These are phyloP conservation scores for Euplexia lucipara DNA, from an alignment of 2,888 invertebrate genomes.

Conservation along the genomic window DNA sequence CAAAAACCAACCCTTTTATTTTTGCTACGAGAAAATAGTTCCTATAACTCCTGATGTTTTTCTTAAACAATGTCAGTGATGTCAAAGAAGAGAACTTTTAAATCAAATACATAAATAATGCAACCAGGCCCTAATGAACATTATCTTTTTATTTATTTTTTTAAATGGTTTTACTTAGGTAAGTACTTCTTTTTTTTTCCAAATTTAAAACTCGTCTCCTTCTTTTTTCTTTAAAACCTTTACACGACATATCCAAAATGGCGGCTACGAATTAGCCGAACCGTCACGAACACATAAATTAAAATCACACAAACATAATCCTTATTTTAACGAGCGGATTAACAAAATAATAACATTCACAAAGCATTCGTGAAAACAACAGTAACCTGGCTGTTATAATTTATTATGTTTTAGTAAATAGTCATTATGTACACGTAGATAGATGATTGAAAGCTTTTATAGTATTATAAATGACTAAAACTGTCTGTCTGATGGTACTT, in stretches of 20 bases:
- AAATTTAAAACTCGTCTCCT: neutral
- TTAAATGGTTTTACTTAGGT: too few relatives aligned
- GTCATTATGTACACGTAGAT: slow-evolving; percentile 7
- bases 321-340: slow-evolving; percentile 53
- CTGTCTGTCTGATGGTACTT: neutral
- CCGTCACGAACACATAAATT: slow-evolving; percentile 48
- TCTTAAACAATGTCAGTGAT: too few relatives aligned
- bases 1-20: too few relatives aligned
- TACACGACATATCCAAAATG: slow-evolving; percentile 30
- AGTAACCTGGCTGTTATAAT: slow-evolving; percentile 17
- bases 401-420: slow-evolving; percentile 40
- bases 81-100: too few relatives aligned
- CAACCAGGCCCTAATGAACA: too few relatives aligned
- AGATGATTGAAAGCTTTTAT: slow-evolving; percentile 2
- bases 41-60: too few relatives aligned
- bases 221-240: neutral
- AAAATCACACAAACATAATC: slow-evolving; percentile 53
- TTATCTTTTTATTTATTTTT: too few relatives aligned
- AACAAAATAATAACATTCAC: slow-evolving; percentile 48
- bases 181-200: too few relatives aligned
- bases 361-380: slow-evolving; percentile 32
- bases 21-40: too few relatives aligned
- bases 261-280: slow-evolving; percentile 24
- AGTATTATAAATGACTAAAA: neutral
- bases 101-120: too few relatives aligned